Evolutionary conservation across 2,888 invertebrate species (phyloP), one percentile per base, ranked within the genome.

Genomic region (Quadroppia sp.): DNA sequence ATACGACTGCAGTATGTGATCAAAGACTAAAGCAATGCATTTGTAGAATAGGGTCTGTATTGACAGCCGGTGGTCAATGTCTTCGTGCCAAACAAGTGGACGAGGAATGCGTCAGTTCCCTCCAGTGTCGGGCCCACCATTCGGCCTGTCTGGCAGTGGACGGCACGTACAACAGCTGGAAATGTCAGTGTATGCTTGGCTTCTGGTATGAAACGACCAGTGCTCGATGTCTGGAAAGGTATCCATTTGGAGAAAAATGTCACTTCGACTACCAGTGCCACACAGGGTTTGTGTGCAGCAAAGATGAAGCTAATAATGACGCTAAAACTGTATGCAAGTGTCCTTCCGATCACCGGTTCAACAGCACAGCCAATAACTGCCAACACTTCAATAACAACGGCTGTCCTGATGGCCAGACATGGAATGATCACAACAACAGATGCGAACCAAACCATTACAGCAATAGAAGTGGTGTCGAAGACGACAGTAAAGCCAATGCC

Each of bases 371-470:
- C 23, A 69, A 69, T 11, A 23, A 69, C 1, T 69, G 69, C 69
- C 69, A 69, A 25, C 69, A 69, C 45, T 40, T 69, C 13, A 69
- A 45, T 9, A 69, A 69, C n/a, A 69, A 53, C n/a, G 71, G 74
- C 15, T 74, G 74, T 74, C 74, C 74, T 28, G 45, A 32, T 28
- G 71, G 74, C 25, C 70, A 70, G 32, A 32, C 50, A 4, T 74
- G 74, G 74, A 74, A 74, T 50, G 32, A 74, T 61, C 25, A 74
- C 28, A 42, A 45, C 25, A 32, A 59, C 15, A 32, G 36, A 17
- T 74, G 74, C 40, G 74, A 74, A 23, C n/a, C 69, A 50, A 69
- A 48, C 50, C 69, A 73, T 40, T 71, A 71, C 50, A 53, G 56
- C 40, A 40, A 53, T 13, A 40, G 36, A 32, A 53, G 56, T 53